These are phyloP conservation scores for Channa maculata DNA, from an alignment of 2,113 vertebrate genomes.

Conservation along the genomic window DNA sequence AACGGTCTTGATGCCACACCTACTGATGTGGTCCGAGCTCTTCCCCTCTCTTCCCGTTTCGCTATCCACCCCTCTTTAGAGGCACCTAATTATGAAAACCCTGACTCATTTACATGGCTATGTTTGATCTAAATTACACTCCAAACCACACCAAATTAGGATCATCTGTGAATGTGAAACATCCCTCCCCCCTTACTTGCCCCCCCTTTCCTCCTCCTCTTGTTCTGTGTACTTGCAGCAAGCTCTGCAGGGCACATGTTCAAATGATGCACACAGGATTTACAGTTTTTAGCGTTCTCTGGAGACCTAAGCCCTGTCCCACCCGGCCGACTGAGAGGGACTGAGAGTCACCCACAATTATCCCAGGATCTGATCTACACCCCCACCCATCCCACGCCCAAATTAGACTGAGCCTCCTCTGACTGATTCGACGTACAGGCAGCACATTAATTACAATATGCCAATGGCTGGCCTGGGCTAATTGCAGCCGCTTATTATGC, in stretches of 20 bases:
- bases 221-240: constrained; percentile 73
- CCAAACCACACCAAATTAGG: constrained; percentile 99
- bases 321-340: constrained; percentile 77
- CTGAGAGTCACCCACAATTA: constrained; percentile 85
- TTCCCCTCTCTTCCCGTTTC: constrained; percentile 60
- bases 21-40: constrained; percentile 92
- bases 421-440: constrained; percentile 69
- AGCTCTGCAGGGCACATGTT: constrained; percentile 97
- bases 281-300: constrained; percentile 92
- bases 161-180: constrained; percentile 98
- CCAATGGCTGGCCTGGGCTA: constrained; percentile 73
- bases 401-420: constrained; percentile 68
- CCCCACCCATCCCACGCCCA: constrained; percentile 62
- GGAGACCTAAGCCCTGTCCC: constrained; percentile 88
- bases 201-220: constrained; percentile 52
- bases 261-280: constrained; percentile 90
- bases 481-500: constrained; percentile 78
- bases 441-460: constrained; percentile 77
- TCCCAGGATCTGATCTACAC: constrained; percentile 77
- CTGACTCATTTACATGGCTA: constrained; percentile 99
- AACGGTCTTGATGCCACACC: constrained; percentile 88
- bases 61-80: constrained; percentile 84
- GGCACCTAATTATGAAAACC: constrained; percentile 98
- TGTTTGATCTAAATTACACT: constrained; percentile 99
- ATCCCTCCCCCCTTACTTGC: constrained; percentile 56